Percentiles rank a stretch among this genome's conserved stretches.
phyloP scores from a whole-genome alignment of 2,113 vertebrate genomes.

The Fulmarus glacialis region DNA sequence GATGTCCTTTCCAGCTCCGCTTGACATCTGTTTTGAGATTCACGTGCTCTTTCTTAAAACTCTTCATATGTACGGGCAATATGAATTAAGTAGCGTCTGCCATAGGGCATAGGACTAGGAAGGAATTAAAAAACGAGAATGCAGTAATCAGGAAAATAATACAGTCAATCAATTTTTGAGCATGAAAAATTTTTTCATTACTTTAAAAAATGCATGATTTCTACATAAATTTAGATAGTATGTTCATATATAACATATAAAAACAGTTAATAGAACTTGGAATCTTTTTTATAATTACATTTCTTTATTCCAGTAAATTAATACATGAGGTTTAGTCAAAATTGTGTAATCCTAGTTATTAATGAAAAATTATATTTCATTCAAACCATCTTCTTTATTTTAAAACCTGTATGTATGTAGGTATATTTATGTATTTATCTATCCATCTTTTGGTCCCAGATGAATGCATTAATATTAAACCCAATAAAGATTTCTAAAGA shows the following conservation, averaged over 20 bases:
- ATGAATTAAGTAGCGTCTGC: not conserved
- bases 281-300: not conserved
- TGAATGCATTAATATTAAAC: not conserved
- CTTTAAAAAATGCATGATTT: not conserved
- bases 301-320: not conserved
- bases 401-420: not conserved
- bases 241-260: not conserved
- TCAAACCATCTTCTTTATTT: not conserved
- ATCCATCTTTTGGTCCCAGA: not conserved
- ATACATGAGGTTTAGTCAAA: not conserved
- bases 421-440: not conserved
- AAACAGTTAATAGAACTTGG: not conserved
- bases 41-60: not conserved
- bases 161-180: not conserved
- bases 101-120: not conserved
- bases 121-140: not conserved
- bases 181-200: not conserved
- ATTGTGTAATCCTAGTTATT: not conserved
- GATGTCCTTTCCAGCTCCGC: not conserved
- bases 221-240: too few species aligned
- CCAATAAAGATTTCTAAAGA: not conserved
- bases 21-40: not conserved
- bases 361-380: not conserved
- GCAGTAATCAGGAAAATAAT: not conserved
- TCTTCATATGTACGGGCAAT: rapidly evolving